Conservation (phyloP, 2,113 vertebrate genomes). For the Tychaedon coryphoeus region DNA sequence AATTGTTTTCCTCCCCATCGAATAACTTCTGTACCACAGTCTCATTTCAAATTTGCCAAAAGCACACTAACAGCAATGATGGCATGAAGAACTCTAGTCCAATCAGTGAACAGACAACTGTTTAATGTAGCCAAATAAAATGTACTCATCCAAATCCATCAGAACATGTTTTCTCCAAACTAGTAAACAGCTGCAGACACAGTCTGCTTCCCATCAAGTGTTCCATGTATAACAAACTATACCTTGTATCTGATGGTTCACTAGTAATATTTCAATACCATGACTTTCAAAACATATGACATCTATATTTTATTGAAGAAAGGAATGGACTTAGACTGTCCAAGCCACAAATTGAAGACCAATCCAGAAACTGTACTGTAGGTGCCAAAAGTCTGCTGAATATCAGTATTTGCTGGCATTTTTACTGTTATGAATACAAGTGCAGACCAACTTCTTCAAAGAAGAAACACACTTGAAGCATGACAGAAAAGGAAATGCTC, state of each 20-base stretch:
- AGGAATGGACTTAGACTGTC: constrained; percentile 13
- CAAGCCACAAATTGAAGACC: constrained; percentile 40
- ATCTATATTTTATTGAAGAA: constrained; percentile 64
- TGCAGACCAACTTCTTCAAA: constrained; percentile 34
- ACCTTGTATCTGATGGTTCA: constrained; percentile 64
- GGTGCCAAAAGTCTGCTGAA: constrained; percentile 54
- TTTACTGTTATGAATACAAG: constrained; percentile 45
- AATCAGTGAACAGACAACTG: constrained; percentile 30
- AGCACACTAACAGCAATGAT: neutral
- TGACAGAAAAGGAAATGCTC: constrained; percentile 26
- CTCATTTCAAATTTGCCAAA: neutral
- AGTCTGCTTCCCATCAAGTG: constrained; percentile 70
- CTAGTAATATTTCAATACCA: constrained; percentile 64
- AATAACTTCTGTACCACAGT: neutral
- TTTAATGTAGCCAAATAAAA: constrained; percentile 61
- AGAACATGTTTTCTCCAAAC: constrained; percentile 64
- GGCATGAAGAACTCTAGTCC: neutral
- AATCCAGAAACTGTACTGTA: constrained; percentile 1
- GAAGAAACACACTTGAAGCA: constrained; percentile 16
- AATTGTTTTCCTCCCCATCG: neutral
- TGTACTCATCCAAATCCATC: constrained; percentile 32
- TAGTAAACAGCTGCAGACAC: constrained; percentile 66
- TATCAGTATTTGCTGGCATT: constrained; percentile 51
- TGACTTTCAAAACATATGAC: constrained; percentile 63
- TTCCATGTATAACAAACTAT: constrained; percentile 49